Conservation (phyloP, 23 tunicate species). For the Phallusia fumigata region DNA sequence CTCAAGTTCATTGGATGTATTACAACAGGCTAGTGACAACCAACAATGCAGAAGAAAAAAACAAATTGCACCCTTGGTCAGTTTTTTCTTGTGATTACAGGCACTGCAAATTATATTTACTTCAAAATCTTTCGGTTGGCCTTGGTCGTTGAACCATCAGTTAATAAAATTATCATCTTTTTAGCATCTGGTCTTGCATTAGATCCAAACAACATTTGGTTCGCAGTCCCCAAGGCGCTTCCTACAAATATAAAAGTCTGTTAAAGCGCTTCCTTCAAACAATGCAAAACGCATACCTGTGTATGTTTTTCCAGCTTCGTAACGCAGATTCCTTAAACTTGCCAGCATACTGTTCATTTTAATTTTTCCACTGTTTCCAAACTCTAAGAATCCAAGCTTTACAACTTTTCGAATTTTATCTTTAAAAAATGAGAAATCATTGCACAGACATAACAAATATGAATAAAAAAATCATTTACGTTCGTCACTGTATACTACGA, state of each 20-base stretch:
- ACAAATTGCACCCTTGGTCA: too few relatives aligned
- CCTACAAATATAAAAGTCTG: constrained; percentile 26
- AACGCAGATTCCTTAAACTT: constrained; percentile 36
- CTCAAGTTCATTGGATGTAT: too few relatives aligned
- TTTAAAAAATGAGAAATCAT: not conserved
- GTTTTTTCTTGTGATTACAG: too few relatives aligned
- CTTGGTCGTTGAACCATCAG: constrained; percentile 69
- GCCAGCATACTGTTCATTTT: constrained; percentile 40
- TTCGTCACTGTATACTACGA: constrained; percentile 61
- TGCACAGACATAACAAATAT: too few relatives aligned
- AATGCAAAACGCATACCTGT: constrained; percentile 40
- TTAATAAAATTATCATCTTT: constrained; percentile 69
- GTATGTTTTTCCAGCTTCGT: constrained; percentile 64
- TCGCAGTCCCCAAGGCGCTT: constrained; percentile 56
- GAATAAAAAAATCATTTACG: constrained; percentile 32
- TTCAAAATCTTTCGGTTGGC: constrained; percentile 18
- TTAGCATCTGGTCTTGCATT: constrained; percentile 57
- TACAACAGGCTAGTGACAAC: too few relatives aligned
- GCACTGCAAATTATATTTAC: constrained; percentile 3
- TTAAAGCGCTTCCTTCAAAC: not conserved
- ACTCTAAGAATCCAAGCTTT: constrained; percentile 33
- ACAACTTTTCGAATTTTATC: constrained; percentile 21
- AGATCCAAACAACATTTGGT: constrained; percentile 45
- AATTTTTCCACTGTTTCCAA: constrained; percentile 16
- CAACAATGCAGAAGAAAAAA: too few relatives aligned